phyloP scores from a whole-genome alignment of 92 coral and sea anemone genomes.

The Isaurus tuberculatus region DNA sequence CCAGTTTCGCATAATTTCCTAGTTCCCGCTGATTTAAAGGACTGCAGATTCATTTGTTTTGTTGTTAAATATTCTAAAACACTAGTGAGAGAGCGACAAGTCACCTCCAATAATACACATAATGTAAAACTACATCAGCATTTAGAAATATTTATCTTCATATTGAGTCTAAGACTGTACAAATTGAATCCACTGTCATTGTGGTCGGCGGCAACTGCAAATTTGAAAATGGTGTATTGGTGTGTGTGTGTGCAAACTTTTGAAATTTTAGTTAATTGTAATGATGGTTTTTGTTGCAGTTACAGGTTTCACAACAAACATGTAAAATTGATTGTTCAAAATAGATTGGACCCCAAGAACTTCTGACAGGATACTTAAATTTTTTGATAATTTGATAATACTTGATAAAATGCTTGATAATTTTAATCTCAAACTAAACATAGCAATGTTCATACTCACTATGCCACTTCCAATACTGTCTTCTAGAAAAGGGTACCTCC shows the following conservation, averaged over 20 bases:
- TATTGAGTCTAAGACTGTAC: too few species aligned
- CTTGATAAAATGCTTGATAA: background rate
- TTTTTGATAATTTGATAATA: background rate
- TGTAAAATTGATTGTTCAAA: constrained; percentile 1
- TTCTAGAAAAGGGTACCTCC: constrained; percentile 1
- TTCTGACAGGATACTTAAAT: background rate
- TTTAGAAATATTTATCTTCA: too few species aligned
- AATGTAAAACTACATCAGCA: too few species aligned
- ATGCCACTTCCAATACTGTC: constrained; percentile 1
- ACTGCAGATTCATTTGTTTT: too few species aligned
- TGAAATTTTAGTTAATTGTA: background rate
- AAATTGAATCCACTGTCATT: too few species aligned
- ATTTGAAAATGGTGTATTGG: too few species aligned
- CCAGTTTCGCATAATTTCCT: too few species aligned
- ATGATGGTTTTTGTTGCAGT: background rate
- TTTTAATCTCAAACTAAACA: background rate
- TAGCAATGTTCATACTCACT: background rate
- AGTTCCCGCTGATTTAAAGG: too few species aligned
- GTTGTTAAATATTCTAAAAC: too few species aligned
- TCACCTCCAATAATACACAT: too few species aligned
- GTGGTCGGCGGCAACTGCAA: too few species aligned
- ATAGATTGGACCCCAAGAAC: background rate
- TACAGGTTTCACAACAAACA: background rate
- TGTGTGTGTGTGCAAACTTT: constrained; percentile 3
- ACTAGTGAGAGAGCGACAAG: too few species aligned